Conservation (phyloP, 2,888 invertebrate genomes). For the Lycophotia porphyrea region DNA sequence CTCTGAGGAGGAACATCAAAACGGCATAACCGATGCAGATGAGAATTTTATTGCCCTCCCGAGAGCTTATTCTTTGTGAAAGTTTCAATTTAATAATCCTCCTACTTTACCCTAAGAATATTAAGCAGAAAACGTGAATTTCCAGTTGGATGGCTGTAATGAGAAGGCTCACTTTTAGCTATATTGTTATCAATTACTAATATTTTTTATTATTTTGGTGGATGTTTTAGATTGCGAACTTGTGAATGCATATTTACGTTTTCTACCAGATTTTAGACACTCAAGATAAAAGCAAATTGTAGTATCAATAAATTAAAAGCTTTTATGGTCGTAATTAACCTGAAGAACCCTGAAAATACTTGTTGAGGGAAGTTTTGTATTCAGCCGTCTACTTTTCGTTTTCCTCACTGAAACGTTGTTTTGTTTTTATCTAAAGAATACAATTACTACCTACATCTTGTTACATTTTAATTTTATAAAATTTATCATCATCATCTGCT, state of each 20-base stretch:
- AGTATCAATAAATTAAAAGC: neutral
- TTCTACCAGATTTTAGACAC: neutral
- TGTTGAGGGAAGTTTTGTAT: neutral
- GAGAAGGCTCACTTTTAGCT: neutral
- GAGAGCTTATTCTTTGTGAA: slow-evolving; percentile 10
- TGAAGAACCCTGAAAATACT: neutral
- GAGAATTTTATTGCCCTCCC: slow-evolving; percentile 24
- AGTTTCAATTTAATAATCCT: slow-evolving; percentile 34
- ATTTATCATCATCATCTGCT: neutral
- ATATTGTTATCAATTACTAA: slow-evolving; percentile 1
- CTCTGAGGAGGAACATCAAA: slow-evolving; percentile 11
- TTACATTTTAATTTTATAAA: neutral
- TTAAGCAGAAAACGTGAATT: slow-evolving; percentile 11
- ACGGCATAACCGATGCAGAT: slow-evolving; percentile 26
- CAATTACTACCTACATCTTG: neutral
- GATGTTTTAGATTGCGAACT: neutral
- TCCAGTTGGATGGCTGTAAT: neutral
- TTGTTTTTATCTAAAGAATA: neutral
- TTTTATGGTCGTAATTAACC: too few species aligned
- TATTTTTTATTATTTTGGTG: neutral
- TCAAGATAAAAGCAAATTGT: neutral
- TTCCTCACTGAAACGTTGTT: neutral
- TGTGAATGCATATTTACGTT: neutral
- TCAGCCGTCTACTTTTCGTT: neutral
- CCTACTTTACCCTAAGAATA: slow-evolving; percentile 15